Conservation (phyloP, 53 echinoderm and acorn worm species). For the Actinopyga echinites region DNA sequence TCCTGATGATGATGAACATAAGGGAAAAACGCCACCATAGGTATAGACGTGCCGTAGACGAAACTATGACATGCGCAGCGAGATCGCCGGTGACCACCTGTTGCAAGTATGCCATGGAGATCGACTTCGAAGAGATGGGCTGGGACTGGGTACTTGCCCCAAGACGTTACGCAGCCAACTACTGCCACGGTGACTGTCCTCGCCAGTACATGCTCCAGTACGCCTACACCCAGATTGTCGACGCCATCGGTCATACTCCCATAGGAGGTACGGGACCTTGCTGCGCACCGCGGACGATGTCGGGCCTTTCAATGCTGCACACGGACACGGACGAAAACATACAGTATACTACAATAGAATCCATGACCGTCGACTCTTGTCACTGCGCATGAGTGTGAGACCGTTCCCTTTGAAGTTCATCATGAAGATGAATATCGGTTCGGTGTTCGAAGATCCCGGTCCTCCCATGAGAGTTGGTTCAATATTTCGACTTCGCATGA, state of each 20-base stretch:
- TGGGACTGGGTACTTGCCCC: conserved; percentile 98
- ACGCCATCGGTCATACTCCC: conserved; percentile 14
- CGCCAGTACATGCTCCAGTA: conserved; percentile 58
- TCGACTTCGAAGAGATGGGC: conserved; percentile 80
- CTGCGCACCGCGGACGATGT: conserved; percentile 74
- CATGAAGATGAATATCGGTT: too few species aligned
- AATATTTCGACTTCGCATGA: too few species aligned
- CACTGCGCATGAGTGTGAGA: conserved; percentile 61
- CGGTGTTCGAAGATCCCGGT: too few species aligned
- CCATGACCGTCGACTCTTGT: conserved; percentile 77
- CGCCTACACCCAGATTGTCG: conserved; percentile 27
- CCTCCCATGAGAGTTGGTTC: too few species aligned
- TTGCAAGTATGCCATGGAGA: conserved; percentile 67
- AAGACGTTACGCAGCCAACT: conserved; percentile 76
- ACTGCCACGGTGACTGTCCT: conserved; percentile 84
- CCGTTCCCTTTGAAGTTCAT: neutral
- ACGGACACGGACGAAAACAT: conserved; percentile 70
- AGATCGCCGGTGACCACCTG: conserved; percentile 55
- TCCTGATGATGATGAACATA: conserved; percentile 65
- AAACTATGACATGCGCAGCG: conserved; percentile 62
- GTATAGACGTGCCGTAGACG: conserved; percentile 45
- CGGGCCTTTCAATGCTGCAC: conserved; percentile 61
- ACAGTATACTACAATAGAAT: conserved; percentile 56
- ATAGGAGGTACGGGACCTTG: conserved; percentile 64
- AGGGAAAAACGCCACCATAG: conserved; percentile 51